Base-by-base conservation (phyloP, 2,888 invertebrate genomes). In the Chloromyia formosa region DNA sequence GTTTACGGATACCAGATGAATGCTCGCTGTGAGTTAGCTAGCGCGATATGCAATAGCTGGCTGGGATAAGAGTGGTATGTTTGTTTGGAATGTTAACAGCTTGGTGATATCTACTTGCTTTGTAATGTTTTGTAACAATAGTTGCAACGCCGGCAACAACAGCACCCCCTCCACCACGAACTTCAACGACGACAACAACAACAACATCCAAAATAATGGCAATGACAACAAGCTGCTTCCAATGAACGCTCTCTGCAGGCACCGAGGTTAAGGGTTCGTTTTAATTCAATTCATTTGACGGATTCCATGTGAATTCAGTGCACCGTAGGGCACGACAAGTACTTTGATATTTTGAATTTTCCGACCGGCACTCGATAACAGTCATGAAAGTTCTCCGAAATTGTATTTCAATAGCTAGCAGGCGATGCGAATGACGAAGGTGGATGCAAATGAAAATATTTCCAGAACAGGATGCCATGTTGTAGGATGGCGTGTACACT, bases 221-320 rank as follows among this genome's bases (percentile, higher is more conserved):
- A 56, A 20, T 56, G 18, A 56, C 22, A 18, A 56, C 56, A 20
- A n/a, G 56, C 16, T 53, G 16, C 20, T 56, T 56, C 22, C 22
- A 35, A 35, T 35, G 27, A 35, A 16, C 56, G 56, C 22, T 56
- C 10, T 4, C 10, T 4, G 27, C 56, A 16, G 56, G 18, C 56
- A 56, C 3, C 10, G 4, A 64, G 42, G 62, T 40, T 40, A 18
- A 64, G 62, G 62, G 42, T 64, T 64, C 62, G 18, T 18, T 64
- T 64, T 40, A 64, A 64, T 64, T 35, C 62, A 64, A 64, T 64
- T 64, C 40, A 35, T 35, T 64, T 64, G 42, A 42, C 16, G 40
- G 16, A 23, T 42, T 64, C 18, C 35, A n/a, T 40, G 35, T 27
- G 40, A 35, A 40, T 40, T n/a, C n/a, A 62, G 62, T 40, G 49